These are phyloP conservation scores for Rafetus swinhoei DNA, from an alignment of 2,113 vertebrate genomes.

Conservation along the genomic window DNA sequence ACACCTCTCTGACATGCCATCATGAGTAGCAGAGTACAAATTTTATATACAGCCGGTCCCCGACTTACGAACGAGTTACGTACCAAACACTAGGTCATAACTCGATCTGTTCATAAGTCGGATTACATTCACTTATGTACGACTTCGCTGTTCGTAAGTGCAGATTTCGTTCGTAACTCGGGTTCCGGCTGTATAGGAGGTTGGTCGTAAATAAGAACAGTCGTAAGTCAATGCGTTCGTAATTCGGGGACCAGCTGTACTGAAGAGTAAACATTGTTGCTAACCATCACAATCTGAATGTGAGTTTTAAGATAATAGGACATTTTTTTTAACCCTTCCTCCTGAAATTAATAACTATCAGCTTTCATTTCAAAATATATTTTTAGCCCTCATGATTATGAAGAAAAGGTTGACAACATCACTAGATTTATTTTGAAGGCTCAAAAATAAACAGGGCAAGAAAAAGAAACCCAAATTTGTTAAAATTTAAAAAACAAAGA, in stretches of 20 bases:
- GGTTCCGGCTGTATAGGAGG: no score
- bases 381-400: constrained; percentile 9
- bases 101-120: no score
- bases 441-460: constrained; percentile 48
- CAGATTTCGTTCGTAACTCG: no score
- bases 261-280: not conserved
- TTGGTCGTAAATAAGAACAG: no score
- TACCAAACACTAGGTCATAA: no score
- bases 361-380: constrained; percentile 8
- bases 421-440: constrained; percentile 26
- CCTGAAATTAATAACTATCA: not conserved
- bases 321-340: constrained; percentile 13
- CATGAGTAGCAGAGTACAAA: not conserved
- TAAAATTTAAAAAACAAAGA: no score
- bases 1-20: not conserved
- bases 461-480: constrained; percentile 8
- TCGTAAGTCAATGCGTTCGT: no score
- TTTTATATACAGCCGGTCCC: not conserved
- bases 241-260: not conserved
- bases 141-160: no score
- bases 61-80: no score
- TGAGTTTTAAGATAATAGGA: not conserved
- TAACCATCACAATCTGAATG: not conserved
- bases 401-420: constrained; percentile 30
- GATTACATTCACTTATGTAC: no score